Evolutionary conservation across 2,888 invertebrate species (phyloP), one percentile per base, ranked within the genome.

Genomic region (Coleophora flavipennella): DNA sequence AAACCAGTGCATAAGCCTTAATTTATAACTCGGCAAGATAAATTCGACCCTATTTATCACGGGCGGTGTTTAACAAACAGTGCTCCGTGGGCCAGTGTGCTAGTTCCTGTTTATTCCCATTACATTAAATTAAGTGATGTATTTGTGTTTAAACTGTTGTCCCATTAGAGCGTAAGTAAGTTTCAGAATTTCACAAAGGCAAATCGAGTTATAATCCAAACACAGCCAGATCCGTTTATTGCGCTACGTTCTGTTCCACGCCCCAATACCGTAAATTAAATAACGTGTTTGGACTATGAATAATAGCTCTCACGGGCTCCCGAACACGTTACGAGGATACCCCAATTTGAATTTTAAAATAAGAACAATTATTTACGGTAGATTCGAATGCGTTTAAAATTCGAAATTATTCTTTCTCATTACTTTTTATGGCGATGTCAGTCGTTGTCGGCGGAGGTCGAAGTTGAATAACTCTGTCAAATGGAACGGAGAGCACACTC

Each of bases 221-320:
- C 63, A 60, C 53, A 52, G 70, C 67, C 71, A 20, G 20, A 72
- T 68, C 67, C 69, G 66, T 75, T 78, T 79, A 75, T 77, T 74
- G 66, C 59, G 57, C 66, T 64, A 61, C 66, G 63, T 69, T 54
- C 67, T 57, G 67, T 69, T 69, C 20, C 20, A 20, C 20, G 20
- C 68, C 63, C 65, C 69, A 67, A 66, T 72, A 72, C 73, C 67
- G 67, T 67, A 78, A 81, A 79, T 81, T 79, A 74, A 78, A 80
- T 80, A 74, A 74, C 70, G 64, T 67, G 67, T 67, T 70, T 64
- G 61, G 68, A 66, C 69, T 73, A 63, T 67, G 67, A 71, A 67
- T 72, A 68, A 70, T 66, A 61, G 55, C 52, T 47, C 48, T 41
- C 44, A 46, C 44, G 48, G 48, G 51, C 54, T 55, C 54, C 55